These are phyloP conservation scores for Pygocentrus nattereri DNA, from an alignment of 2,797 vertebrate genomes.

Conservation along the genomic window DNA sequence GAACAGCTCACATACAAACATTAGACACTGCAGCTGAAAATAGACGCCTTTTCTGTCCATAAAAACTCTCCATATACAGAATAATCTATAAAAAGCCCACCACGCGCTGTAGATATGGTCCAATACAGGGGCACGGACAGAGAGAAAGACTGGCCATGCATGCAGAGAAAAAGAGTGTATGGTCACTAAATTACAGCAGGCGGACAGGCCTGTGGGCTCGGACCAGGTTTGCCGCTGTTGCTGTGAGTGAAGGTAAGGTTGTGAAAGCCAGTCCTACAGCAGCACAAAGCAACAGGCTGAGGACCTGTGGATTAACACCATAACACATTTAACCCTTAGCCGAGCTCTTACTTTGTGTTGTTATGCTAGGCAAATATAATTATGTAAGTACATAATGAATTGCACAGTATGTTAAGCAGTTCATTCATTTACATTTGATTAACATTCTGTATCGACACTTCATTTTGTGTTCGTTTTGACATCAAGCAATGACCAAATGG, in stretches of 20 bases:
- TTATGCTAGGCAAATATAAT: not conserved
- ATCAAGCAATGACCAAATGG: too few relatives aligned
- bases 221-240: not conserved
- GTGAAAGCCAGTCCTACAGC: not conserved
- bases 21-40: conserved; percentile 56
- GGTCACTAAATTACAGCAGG: conserved; percentile 25
- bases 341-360: too few relatives aligned
- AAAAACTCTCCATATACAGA: conserved; percentile 59
- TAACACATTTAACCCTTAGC: not conserved
- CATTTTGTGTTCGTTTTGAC: too few relatives aligned
- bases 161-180: conserved; percentile 28
- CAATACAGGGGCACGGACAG: conserved; percentile 13
- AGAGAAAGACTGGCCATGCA: conserved; percentile 33
- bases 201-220: not conserved
- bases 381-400: not conserved
- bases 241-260: not conserved
- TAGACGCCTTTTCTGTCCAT: conserved; percentile 54
- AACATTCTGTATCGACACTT: not conserved
- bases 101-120: conserved; percentile 6
- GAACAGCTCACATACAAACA: conserved; percentile 53
- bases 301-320: not conserved
- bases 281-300: not conserved
- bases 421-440: not conserved
- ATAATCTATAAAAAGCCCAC: conserved; percentile 36
- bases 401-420: not conserved